These are phyloP conservation scores for Cynoglossus semilaevis DNA, from an alignment of 2,113 vertebrate genomes.

Conservation along the genomic window DNA sequence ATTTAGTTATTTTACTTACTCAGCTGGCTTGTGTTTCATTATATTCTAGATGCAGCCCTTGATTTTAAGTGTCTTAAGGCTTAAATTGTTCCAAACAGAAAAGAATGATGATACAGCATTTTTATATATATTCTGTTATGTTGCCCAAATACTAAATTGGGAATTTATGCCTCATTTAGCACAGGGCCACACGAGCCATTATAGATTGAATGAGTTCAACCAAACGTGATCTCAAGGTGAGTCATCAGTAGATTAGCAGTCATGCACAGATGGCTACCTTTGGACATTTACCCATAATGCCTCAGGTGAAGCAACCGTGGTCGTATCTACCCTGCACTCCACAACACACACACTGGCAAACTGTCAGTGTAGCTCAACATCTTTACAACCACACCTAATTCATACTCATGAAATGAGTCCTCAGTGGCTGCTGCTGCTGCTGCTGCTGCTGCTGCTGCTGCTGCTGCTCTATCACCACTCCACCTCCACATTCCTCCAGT, in stretches of 20 bases:
- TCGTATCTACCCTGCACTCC: constrained; percentile 24
- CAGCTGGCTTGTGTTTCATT: too few relatives aligned
- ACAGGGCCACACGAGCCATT: constrained; percentile 7
- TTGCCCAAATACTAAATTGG: too few relatives aligned
- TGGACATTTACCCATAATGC: constrained; percentile 37
- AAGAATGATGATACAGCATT: too few relatives aligned
- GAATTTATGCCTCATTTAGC: constrained; percentile 13
- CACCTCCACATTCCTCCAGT: constrained; percentile 13
- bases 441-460: too few relatives aligned
- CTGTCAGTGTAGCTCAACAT: constrained; percentile 36
- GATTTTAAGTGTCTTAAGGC: too few relatives aligned
- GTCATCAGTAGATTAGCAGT: constrained; percentile 39
- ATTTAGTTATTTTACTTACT: too few relatives aligned
- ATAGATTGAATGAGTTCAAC: constrained; percentile 21
- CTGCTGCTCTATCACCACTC: constrained; percentile 30
- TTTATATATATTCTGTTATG: too few relatives aligned
- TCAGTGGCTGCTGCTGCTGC: constrained; percentile 24
- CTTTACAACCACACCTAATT: constrained; percentile 24
- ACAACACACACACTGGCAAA: constrained; percentile 19
- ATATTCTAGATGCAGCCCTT: too few relatives aligned
- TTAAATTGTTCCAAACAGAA: neutral
- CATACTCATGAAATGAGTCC: constrained; percentile 26
- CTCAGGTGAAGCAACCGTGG: constrained; percentile 37
- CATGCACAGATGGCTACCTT: constrained; percentile 16
- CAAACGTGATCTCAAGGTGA: constrained; percentile 19